phyloP scores from a whole-genome alignment of 2,113 vertebrate genomes.

The Oreamnos americanus region DNA sequence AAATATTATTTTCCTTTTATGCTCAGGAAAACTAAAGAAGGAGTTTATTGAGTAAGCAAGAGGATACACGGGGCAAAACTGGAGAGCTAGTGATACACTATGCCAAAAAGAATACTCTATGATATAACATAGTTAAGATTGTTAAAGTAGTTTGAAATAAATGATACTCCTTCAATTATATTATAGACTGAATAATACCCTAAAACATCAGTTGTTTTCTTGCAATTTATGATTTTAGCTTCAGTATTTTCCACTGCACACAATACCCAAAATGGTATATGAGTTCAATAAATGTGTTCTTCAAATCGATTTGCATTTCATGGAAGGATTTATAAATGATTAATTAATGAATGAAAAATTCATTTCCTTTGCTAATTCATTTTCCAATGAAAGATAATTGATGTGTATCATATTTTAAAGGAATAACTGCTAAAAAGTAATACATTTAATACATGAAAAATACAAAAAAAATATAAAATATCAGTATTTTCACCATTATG shows the following conservation, averaged over 20 bases:
- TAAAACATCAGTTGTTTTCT: conserved; percentile 37
- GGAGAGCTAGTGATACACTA: neutral
- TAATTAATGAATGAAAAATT: neutral
- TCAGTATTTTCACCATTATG: neutral
- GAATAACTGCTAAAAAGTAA: neutral
- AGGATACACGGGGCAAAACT: neutral
- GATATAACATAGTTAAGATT: neutral
- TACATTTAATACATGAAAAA: neutral
- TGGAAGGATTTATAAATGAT: conserved; percentile 46
- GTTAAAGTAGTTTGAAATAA: neutral
- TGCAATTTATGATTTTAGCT: neutral
- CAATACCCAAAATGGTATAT: neutral
- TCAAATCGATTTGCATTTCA: conserved; percentile 57
- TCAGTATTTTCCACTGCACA: neutral
- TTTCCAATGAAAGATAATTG: conserved; percentile 5
- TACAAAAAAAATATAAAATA: neutral
- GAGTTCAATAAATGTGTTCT: conserved; percentile 7
- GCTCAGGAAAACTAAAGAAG: neutral
- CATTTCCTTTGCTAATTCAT: conserved; percentile 17
- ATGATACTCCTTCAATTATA: neutral
- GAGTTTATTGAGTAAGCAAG: neutral
- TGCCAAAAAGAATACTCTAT: neutral
- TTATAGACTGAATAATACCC: neutral
- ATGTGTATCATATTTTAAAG: neutral
- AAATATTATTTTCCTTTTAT: conserved; percentile 6